These are phyloP conservation scores for Anolis carolinensis DNA, from an alignment of 2,113 vertebrate genomes.

Conservation along the genomic window DNA sequence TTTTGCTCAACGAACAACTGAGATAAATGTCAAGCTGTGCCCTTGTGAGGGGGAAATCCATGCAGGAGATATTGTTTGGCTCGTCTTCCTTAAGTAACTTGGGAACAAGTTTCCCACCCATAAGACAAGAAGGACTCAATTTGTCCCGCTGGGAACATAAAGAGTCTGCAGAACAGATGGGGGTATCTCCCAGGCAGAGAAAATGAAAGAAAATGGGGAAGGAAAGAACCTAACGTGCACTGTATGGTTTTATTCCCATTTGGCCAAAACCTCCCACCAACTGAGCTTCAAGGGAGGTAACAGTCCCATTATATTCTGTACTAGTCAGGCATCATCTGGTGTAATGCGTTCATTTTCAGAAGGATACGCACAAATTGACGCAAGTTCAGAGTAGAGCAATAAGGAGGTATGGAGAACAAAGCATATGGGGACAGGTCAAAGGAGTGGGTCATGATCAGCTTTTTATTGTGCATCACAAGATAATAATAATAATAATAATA, in stretches of 20 bases:
- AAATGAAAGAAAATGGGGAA: not conserved
- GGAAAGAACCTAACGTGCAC: not conserved
- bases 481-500: too few species aligned
- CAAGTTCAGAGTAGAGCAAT: too few species aligned
- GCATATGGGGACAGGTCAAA: too few species aligned
- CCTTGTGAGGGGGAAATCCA: not conserved
- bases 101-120: not conserved
- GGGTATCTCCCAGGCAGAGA: not conserved
- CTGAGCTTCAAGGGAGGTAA: not conserved
- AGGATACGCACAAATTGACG: too few species aligned
- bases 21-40: not conserved
- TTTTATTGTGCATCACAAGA: too few species aligned
- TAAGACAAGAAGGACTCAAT: not conserved
- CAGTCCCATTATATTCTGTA: too few species aligned
- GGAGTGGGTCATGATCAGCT: too few species aligned
- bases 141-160: not conserved
- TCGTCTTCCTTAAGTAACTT: not conserved
- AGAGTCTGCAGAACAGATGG: not conserved
- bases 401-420: too few species aligned
- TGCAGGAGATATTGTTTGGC: not conserved
- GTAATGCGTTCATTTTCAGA: too few species aligned
- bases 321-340: too few species aligned
- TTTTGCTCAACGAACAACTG: too few species aligned
- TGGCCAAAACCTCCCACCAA: not conserved
- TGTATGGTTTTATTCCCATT: not conserved